Conservation (phyloP, 1,140 invertebrate species). For the Drosophila lini region DNA sequence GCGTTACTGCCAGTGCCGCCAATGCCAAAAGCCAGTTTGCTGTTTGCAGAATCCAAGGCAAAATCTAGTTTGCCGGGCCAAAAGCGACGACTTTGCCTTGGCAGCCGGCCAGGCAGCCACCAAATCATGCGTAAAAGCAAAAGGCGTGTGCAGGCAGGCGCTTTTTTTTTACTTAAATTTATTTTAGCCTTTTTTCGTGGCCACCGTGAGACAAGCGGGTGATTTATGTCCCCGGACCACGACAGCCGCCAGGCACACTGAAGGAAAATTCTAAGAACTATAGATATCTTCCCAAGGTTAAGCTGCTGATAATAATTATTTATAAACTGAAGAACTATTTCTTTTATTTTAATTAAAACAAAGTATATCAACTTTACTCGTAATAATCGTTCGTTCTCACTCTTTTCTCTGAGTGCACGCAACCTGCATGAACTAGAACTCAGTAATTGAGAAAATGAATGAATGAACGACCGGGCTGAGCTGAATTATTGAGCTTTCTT, state of each 20-base stretch:
- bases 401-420: constrained; percentile 3
- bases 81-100: constrained; percentile 29
- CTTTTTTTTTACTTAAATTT: constrained; percentile 16
- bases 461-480: constrained; percentile 45
- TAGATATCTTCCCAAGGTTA: not conserved
- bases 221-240: constrained; percentile 72
- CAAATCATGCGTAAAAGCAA: constrained; percentile 79
- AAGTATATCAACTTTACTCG: not conserved
- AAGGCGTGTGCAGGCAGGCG: constrained; percentile 55
- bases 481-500: constrained; percentile 82
- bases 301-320: not conserved
- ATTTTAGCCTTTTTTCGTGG: constrained; percentile 37
- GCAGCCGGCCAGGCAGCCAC: constrained; percentile 30
- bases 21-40: constrained; percentile 78
- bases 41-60: constrained; percentile 74
- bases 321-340: not conserved
- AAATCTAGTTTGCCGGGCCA: constrained; percentile 76
- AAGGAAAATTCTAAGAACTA: not conserved
- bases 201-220: constrained; percentile 56
- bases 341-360: too few relatives aligned
- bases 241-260: constrained; percentile 12
- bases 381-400: not conserved
- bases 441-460: constrained; percentile 77
- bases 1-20: constrained; percentile 63
- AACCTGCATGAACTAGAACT: constrained; percentile 74